These are phyloP conservation scores for Chloropsis hardwickii DNA, from an alignment of 2,113 vertebrate genomes.

Conservation along the genomic window DNA sequence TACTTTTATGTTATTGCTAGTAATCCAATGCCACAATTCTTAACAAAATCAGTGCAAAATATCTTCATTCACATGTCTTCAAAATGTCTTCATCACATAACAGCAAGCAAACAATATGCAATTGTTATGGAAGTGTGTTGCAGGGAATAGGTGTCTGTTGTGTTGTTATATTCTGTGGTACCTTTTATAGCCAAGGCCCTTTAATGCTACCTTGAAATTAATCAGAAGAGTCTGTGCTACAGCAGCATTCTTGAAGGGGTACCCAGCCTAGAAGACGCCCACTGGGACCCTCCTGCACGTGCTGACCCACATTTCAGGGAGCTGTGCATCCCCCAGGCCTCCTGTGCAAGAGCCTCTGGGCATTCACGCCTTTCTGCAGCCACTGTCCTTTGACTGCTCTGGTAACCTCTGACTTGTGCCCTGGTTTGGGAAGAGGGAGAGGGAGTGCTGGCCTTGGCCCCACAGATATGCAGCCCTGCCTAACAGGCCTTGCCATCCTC, in stretches of 20 bases:
- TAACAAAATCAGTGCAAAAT: neutral
- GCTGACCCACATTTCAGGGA: neutral
- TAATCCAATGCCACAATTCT: neutral
- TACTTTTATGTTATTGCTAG: neutral
- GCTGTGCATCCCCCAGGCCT: fast-evolving
- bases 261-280: neutral
- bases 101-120: neutral
- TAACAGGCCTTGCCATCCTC: neutral
- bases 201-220: neutral
- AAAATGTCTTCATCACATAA: fast-evolving
- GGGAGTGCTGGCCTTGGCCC: neutral
- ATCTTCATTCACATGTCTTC: neutral
- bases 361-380: fast-evolving
- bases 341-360: neutral
- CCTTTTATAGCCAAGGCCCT: neutral
- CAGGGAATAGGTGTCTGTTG: neutral
- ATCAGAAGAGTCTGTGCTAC: neutral
- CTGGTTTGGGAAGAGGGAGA: neutral
- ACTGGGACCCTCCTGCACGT: neutral
- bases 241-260: neutral
- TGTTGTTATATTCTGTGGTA: neutral
- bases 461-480: fast-evolving
- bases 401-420: neutral
- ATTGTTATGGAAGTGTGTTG: neutral
- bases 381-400: too few species aligned